phyloP scores from a whole-genome alignment of 2,113 vertebrate species.

The Myotis davidii region DNA sequence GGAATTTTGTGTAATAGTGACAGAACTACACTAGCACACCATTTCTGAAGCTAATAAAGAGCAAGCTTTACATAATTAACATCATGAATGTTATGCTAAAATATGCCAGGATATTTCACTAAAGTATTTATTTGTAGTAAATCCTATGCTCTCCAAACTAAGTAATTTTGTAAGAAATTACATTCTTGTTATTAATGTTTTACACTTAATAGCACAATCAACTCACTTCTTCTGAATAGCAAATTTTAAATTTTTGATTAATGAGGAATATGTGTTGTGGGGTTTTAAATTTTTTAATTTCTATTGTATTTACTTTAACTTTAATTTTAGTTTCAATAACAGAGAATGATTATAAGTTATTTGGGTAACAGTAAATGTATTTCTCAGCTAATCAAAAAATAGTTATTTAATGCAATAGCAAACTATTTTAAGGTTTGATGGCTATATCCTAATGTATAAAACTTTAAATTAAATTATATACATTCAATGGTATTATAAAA shows the following conservation, averaged over 20 bases:
- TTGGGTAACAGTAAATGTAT: slow-evolving; percentile 16
- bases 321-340: neutral
- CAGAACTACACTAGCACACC: neutral
- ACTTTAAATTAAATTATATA: neutral
- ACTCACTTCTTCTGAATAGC: slow-evolving; percentile 34
- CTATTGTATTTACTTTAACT: neutral
- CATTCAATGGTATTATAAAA: neutral
- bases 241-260: slow-evolving; percentile 43
- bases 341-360: slow-evolving; percentile 38
- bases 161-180: slow-evolving; percentile 54
- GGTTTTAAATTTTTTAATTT: slow-evolving; percentile 36
- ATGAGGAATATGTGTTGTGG: neutral
- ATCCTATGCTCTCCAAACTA: slow-evolving; percentile 30
- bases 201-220: slow-evolving; percentile 11
- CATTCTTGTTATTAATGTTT: slow-evolving; percentile 40
- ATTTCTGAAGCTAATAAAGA: slow-evolving; percentile 42
- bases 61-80: neutral
- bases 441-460: neutral
- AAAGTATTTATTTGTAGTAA: slow-evolving; percentile 52
- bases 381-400: neutral
- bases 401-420: slow-evolving; percentile 27
- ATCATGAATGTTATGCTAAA: slow-evolving; percentile 49
- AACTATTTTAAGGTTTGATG: neutral
- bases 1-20: neutral
- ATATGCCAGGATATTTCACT: neutral